These are phyloP conservation scores for Zosterops hypoxanthus DNA, from an alignment of 2,113 vertebrate genomes.

Conservation along the genomic window DNA sequence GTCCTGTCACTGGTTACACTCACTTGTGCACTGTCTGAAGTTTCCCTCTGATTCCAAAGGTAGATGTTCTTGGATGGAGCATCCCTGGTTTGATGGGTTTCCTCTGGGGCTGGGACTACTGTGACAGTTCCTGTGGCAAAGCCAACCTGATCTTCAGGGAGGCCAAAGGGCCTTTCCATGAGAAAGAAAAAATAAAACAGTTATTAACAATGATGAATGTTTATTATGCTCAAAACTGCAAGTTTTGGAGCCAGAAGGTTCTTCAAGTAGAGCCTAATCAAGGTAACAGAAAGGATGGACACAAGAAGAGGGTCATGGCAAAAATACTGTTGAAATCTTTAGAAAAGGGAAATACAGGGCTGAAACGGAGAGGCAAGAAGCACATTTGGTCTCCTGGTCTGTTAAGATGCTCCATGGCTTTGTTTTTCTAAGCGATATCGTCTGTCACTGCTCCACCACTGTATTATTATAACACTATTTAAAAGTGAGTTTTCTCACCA, in stretches of 20 bases:
- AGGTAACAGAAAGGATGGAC: not conserved
- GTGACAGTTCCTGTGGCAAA: not conserved
- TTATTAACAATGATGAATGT: not conserved
- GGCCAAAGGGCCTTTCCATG: not conserved
- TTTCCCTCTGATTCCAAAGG: conserved; percentile 1
- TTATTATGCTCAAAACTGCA: not conserved
- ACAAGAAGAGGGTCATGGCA: not conserved
- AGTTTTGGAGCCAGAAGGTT: not conserved
- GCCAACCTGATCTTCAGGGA: not conserved
- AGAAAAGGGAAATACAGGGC: not conserved
- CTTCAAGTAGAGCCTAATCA: not conserved
- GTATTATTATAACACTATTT: not conserved
- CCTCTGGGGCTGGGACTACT: not conserved
- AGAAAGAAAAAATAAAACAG: not conserved
- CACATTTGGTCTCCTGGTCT: not conserved
- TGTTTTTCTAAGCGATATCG: not conserved
- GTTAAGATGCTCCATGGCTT: not conserved
- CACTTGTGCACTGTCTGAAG: not conserved
- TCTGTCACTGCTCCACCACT: not conserved
- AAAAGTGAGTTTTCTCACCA: conserved; percentile 41
- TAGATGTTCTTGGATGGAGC: not conserved
- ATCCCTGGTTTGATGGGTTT: not conserved
- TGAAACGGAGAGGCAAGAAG: not conserved
- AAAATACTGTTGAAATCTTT: not conserved
- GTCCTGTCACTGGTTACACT: not conserved